These are phyloP conservation scores for Thumatha senex DNA, from an alignment of 2,888 invertebrate species.

Conservation along the genomic window DNA sequence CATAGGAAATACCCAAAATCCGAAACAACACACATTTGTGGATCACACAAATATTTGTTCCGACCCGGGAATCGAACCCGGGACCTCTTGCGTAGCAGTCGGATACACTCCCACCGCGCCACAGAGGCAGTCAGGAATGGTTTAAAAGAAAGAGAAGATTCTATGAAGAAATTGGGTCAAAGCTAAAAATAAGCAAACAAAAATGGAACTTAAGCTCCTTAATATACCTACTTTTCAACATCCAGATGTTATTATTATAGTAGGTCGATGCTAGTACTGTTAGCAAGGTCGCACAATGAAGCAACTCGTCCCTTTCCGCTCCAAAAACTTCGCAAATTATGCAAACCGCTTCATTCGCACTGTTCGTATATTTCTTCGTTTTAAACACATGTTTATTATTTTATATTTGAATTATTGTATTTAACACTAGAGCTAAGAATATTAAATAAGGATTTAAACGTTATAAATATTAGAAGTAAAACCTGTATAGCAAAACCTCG, in stretches of 20 bases:
- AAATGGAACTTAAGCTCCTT: conserved; percentile 9
- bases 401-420: conserved; percentile 1
- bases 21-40: too few species aligned
- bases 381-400: conserved; percentile 8
- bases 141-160: too few species aligned
- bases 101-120: too few species aligned
- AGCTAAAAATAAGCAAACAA: too few species aligned
- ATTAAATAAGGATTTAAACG: conserved; percentile 2
- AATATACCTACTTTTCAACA: conserved; percentile 25
- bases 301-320: conserved; percentile 79
- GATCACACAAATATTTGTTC: too few species aligned
- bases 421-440: conserved; percentile 1
- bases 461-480: conserved; percentile 8
- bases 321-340: conserved; percentile 73
- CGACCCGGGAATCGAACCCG: too few species aligned
- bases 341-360: conserved; percentile 57
- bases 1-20: too few species aligned
- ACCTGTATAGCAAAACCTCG: conserved; percentile 10
- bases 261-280: conserved; percentile 22
- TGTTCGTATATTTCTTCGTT: conserved; percentile 20
- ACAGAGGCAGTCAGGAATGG: too few species aligned
- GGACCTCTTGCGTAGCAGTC: too few species aligned
- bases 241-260: conserved; percentile 35
- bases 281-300: conserved; percentile 67
- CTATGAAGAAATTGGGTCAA: too few species aligned